phyloP scores from a whole-genome alignment of 2,113 vertebrate species.

The Boleophthalmus pectinirostris region DNA sequence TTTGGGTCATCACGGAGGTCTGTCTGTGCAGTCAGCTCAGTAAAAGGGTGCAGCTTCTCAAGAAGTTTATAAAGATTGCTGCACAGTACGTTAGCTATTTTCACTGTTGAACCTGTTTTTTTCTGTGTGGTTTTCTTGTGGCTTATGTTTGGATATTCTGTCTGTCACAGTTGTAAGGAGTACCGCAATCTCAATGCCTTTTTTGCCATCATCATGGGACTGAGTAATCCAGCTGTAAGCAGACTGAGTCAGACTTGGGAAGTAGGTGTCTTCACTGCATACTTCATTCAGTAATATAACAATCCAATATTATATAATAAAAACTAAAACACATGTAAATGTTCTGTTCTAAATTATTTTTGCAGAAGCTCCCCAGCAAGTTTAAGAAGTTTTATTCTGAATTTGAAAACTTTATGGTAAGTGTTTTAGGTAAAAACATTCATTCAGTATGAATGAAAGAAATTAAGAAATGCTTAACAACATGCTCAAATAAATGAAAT shows the following conservation, averaged over 20 bases:
- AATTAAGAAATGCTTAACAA: too few species aligned
- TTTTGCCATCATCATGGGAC: conserved; percentile 95
- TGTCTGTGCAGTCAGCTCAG: conserved; percentile 94
- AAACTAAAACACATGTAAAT: background rate
- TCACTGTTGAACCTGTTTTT: background rate
- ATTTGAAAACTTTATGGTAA: conserved; percentile 99
- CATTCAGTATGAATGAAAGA: background rate
- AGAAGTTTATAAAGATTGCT: conserved; percentile 99
- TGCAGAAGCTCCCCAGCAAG: conserved; percentile 98
- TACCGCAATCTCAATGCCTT: conserved; percentile 97
- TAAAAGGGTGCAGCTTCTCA: conserved; percentile 96
- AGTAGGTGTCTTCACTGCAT: conserved; percentile 77
- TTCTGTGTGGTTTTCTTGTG: background rate
- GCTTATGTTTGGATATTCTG: conserved; percentile 12
- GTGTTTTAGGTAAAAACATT: conserved; percentile 25
- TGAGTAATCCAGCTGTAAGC: conserved; percentile 96
- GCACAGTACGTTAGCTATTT: conserved; percentile 86
- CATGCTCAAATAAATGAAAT: too few species aligned
- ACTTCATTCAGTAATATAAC: background rate
- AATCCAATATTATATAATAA: background rate
- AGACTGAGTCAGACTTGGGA: conserved; percentile 94
- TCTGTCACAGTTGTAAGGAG: conserved; percentile 92
- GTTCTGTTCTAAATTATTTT: conserved; percentile 64
- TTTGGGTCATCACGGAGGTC: conserved; percentile 96
- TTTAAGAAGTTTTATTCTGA: conserved; percentile 97